These are phyloP conservation scores for Myanophis thanlyinensis DNA, from an alignment of 2,113 vertebrate species.

Conservation along the genomic window DNA sequence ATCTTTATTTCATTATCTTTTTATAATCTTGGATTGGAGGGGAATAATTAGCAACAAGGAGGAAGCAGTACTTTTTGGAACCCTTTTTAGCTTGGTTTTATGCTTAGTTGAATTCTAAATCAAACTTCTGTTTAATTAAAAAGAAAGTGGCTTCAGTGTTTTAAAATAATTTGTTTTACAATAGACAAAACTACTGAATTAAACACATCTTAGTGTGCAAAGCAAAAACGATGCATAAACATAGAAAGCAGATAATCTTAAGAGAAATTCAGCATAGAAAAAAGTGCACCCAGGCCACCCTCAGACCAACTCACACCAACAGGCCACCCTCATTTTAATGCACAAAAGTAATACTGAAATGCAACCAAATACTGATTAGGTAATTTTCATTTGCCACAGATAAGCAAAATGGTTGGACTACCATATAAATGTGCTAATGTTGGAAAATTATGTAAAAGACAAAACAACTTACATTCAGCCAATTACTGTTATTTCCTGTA, in stretches of 20 bases:
- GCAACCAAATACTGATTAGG: neutral
- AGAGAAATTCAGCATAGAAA: neutral
- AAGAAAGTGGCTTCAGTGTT: neutral
- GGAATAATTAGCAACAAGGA: neutral
- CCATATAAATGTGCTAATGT: neutral
- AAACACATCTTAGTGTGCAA: neutral
- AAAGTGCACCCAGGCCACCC: neutral
- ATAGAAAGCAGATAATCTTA: neutral
- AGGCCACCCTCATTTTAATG: neutral
- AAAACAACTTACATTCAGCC: neutral
- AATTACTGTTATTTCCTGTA: neutral
- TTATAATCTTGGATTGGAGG: neutral
- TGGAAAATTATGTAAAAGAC: neutral
- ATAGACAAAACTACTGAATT: neutral
- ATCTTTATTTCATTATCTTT: neutral
- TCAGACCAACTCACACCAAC: neutral
- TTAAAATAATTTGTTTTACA: too few species aligned
- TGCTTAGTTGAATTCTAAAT: neutral
- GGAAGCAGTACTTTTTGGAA: neutral
- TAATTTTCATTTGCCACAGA: neutral
- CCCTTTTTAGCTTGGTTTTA: neutral
- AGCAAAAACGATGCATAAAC: neutral
- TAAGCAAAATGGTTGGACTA: neutral
- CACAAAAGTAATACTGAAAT: neutral
- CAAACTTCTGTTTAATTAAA: neutral